Percentiles rank a stretch among this genome's conserved stretches.
Evolutionary conservation across 2,797 vertebrate genomes (phyloP).

Genomic region (Coregonus ussuriensis): DNA sequence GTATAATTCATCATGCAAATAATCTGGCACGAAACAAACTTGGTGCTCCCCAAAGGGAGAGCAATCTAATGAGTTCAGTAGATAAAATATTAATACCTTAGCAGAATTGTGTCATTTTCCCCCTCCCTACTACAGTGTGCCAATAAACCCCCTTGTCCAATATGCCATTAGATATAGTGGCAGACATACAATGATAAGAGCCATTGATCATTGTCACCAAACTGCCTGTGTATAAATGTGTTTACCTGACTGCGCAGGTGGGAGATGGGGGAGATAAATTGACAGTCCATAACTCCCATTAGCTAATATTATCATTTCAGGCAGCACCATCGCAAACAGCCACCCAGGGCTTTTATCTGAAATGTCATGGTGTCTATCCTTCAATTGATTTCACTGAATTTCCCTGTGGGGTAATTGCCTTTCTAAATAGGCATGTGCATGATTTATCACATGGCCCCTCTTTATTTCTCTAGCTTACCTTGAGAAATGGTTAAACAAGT

Average conservation of each 20-base stretch:
- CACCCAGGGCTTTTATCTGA: constrained; percentile 20
- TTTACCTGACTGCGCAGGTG: constrained; percentile 13
- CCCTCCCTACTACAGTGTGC: constrained; percentile 14
- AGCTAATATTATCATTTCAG: constrained; percentile 30
- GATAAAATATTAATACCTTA: constrained; percentile 66
- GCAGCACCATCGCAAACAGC: neutral
- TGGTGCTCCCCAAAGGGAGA: constrained; percentile 53
- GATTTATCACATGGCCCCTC: constrained; percentile 6
- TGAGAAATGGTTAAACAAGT: neutral
- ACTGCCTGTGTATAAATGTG: constrained; percentile 18
- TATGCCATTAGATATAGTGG: constrained; percentile 45
- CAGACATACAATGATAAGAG: constrained; percentile 30
- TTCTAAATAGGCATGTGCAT: constrained; percentile 12
- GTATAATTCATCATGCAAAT: constrained; percentile 68
- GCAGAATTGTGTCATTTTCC: constrained; percentile 51
- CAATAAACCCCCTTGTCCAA: constrained; percentile 26
- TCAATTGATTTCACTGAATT: constrained; percentile 19
- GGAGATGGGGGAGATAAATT: constrained; percentile 15
- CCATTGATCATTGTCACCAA: constrained; percentile 52
- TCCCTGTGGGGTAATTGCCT: constrained; percentile 21
- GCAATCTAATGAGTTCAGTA: constrained; percentile 63
- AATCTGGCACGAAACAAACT: constrained; percentile 70
- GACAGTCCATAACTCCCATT: constrained; percentile 23
- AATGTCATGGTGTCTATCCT: constrained; percentile 26
- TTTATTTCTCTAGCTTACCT: neutral